These are phyloP conservation scores for Coecobrya sp. DNA, from an alignment of 2,888 invertebrate genomes.

Conservation along the genomic window DNA sequence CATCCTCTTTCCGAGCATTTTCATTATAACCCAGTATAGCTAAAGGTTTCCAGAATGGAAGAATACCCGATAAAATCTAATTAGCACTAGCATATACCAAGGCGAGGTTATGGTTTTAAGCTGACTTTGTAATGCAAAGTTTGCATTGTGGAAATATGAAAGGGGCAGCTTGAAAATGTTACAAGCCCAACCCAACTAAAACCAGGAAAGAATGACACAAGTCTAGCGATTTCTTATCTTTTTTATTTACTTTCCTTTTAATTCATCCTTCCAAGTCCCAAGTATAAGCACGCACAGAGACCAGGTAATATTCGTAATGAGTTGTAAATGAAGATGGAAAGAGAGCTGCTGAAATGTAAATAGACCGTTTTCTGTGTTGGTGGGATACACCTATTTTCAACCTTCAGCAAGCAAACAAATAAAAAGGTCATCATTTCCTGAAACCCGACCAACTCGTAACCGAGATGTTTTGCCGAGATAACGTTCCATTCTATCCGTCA, in stretches of 20 bases:
- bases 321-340: constrained; percentile 41
- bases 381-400: constrained; percentile 2
- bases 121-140: too few species aligned
- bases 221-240: not conserved
- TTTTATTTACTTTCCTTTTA: not conserved
- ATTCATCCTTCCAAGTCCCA: not conserved
- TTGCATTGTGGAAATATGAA: not conserved
- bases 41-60: too few species aligned
- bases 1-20: too few species aligned
- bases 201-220: not conserved
- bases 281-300: not conserved
- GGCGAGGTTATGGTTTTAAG: not conserved
- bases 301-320: constrained; percentile 16
- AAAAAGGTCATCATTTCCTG: constrained; percentile 27
- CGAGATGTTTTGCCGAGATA: constrained; percentile 32
- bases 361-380: constrained; percentile 12
- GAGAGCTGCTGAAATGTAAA: constrained; percentile 32
- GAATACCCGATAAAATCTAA: too few species aligned
- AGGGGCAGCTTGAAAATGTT: not conserved
- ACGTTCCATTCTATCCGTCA: constrained; percentile 22
- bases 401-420: not conserved
- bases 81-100: not conserved
- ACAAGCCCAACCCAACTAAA: not conserved
- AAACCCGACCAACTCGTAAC: too few species aligned
- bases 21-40: too few species aligned